Evolutionary conservation across 2,888 invertebrate species (phyloP), one percentile per base, ranked within the genome.

Genomic region (Bedellia somnulentella): DNA sequence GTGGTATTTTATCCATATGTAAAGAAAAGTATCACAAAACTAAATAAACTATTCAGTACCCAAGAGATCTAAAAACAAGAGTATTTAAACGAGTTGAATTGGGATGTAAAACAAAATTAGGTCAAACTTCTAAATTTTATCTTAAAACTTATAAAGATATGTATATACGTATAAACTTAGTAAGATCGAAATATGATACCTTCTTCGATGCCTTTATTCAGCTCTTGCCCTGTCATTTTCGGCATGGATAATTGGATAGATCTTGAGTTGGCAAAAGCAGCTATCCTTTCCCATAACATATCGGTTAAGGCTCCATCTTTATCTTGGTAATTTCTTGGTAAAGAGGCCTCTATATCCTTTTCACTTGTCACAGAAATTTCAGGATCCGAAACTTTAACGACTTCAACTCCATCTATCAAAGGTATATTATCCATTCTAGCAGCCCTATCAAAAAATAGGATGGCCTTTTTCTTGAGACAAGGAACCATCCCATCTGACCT

Each of bases 391-490:
- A 66, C 63, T 38, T 80, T 82, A 10, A 86, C 78, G 11, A 87
- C 78, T 43, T 83, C 82, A 3, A 89, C 64, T 27, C 86, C 88
- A 38, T 87, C 86, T 9, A 67, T 26, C 16, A 75, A 32, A 0
- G 75, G 71, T 39, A 79, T 81, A 12, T 80, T 77, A 14, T 87
- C 86, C 68, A 89, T 84, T 35, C 85, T 79, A 1, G 85, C 81
- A 15, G 89, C 79, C 28, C 89, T 77, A 47, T 89, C 89, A 40
- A 90, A 82, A 53, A 89, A 89, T 2, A 86, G 67, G 33, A 89
- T 83, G 1, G 89, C 89, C 51, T 89, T 89, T 58, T 87, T 88
- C 71, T 90, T 89, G 29, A 90, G 63, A 52, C 90, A 90, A 14
- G 85, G 84, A 30, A 85, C 67, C 30, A 89, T 71, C 27, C 85